Percentiles rank a stretch among this genome's conserved stretches.
Evolutionary conservation across 2,113 vertebrate species (phyloP).

Genomic region (Hippocampus barbouri): DNA sequence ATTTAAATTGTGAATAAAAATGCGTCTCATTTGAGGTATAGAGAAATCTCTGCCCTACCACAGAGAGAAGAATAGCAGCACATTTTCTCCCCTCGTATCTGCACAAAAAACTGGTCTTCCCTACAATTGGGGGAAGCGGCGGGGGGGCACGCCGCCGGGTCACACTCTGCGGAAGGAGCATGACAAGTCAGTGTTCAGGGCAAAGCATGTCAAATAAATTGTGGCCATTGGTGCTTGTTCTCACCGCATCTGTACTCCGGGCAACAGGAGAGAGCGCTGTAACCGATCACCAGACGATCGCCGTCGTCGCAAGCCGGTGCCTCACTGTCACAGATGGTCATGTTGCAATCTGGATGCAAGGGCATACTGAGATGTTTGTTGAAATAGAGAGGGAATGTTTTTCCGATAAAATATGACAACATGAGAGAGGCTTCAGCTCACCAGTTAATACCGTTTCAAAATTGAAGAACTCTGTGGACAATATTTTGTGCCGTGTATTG

Average conservation of each 20-base stretch:
- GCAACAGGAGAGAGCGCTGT: conserved; percentile 86
- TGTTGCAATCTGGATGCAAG: conserved; percentile 82
- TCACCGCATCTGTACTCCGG: conserved; percentile 91
- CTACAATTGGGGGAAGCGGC: conserved; percentile 77
- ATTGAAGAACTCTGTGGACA: too few relatives aligned
- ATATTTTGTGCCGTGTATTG: too few relatives aligned
- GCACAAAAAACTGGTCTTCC: conserved; percentile 90
- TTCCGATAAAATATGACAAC: too few relatives aligned
- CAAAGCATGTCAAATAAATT: neutral
- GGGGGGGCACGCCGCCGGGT: conserved; percentile 79
- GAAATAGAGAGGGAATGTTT: too few relatives aligned
- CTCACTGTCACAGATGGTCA: conserved; percentile 80
- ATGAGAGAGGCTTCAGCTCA: too few relatives aligned
- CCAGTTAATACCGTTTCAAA: too few relatives aligned
- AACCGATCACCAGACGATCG: conserved; percentile 79
- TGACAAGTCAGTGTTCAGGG: conserved; percentile 16
- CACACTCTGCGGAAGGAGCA: conserved; percentile 79
- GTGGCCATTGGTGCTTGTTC: conserved; percentile 22
- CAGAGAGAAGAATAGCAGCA: conserved; percentile 93
- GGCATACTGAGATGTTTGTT: neutral
- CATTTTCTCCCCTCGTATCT: conserved; percentile 79
- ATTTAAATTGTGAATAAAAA: neutral
- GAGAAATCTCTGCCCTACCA: conserved; percentile 69
- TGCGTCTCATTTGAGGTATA: neutral
- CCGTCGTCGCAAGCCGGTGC: conserved; percentile 78